Evolutionary conservation across 2,888 invertebrate species (phyloP), one percentile per base, ranked within the genome.

Genomic region (Portevinia maculata): DNA sequence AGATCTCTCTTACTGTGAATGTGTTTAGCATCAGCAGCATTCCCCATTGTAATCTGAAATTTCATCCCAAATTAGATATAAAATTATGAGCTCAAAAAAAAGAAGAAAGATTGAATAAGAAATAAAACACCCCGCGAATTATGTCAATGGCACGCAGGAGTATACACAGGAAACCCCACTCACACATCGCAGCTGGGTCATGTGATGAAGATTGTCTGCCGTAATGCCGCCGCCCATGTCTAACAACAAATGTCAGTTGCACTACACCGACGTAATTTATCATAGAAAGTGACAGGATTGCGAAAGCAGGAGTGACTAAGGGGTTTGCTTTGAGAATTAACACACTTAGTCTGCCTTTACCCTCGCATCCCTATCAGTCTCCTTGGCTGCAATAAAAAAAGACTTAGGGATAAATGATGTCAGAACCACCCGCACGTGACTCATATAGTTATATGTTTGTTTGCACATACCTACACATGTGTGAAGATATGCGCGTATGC

Each of bases 41-140:
- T 15, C 52, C 17, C 24, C 52, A 17, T 13, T 9, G 32, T 19
- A 15, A 65, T 13, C 46, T 53, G 41, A 81, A 81, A 81, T 75
- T 75, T 75, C 70, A 65, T 81, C 64, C 70, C 60, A 75, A 81
- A 75, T 81, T 81, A 81, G 70, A 81, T 59, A 75, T 75, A 64
- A 76, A 74, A 65, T 74, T 74, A 64, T 81, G 55, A 81, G 70
- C 75, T 75, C 17, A 34, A 60, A 60, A 52, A 41, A 24, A 48
- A 21, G 60, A 57, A 50, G 50, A 59, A 19, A 32, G 8, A 37
- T 34, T 8, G 32, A 67, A 65, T 39, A 41, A 55, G 21, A 67
- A 57, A 62, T 28, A 62, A 62, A 69, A 52, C 62, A 69, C 75
- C 75, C 70, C 70, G 34, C 70, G 76, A 81, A 75, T 70, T 59